Conservation (phyloP, 2,797 vertebrate species). For the Somateria mollissima region DNA sequence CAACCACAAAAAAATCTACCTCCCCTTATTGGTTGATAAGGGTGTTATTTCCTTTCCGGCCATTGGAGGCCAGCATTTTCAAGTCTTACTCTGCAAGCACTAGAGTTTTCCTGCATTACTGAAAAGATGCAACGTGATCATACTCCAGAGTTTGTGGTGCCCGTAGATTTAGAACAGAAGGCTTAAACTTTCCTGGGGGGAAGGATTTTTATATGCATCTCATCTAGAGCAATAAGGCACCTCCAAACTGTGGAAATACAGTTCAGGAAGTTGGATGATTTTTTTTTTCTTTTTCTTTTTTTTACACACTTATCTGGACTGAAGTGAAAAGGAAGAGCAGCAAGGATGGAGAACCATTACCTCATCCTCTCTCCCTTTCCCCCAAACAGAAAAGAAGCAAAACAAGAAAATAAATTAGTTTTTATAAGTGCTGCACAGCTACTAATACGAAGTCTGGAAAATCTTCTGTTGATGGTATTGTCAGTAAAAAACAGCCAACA, state of each 20-base stretch:
- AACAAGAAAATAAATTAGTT: neutral
- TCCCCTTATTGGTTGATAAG: neutral
- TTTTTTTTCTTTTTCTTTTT: neutral
- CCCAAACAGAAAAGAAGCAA: neutral
- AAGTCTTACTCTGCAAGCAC: fast-evolving
- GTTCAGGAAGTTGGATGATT: neutral
- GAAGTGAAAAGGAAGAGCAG: neutral
- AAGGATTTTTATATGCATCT: neutral
- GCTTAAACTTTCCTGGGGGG: neutral
- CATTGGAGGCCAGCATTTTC: neutral
- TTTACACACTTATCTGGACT: neutral
- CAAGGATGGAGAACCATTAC: neutral
- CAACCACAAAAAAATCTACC: neutral
- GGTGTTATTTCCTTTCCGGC: neutral
- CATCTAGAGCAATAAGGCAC: neutral
- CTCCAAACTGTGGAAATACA: neutral
- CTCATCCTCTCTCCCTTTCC: neutral
- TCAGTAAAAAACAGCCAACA: neutral
- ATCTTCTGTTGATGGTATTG: neutral
- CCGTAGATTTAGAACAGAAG: neutral
- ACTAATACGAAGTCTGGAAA: neutral
- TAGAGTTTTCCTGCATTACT: neutral
- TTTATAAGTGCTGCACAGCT: neutral
- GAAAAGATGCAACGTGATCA: neutral
- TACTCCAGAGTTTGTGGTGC: neutral